phyloP scores from a whole-genome alignment of 2,797 vertebrate species.

The Myotis myotis region DNA sequence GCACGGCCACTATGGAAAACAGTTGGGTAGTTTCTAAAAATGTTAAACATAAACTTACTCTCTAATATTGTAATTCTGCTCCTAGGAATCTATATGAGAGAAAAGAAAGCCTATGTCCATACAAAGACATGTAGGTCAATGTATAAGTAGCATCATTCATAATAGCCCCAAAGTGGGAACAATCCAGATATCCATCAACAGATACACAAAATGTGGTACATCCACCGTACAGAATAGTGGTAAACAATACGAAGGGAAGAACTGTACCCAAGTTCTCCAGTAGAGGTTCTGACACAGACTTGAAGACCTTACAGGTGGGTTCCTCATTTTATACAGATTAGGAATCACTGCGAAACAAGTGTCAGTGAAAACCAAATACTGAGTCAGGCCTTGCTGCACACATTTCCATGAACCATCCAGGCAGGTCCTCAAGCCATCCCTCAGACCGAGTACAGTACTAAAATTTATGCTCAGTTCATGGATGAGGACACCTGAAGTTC shows the following conservation, averaged over 20 bases:
- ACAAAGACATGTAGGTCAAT: not conserved
- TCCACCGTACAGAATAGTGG: fast-evolving
- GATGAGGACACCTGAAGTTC: not conserved
- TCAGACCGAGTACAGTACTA: not conserved
- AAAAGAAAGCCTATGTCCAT: not conserved
- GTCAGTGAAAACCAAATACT: not conserved
- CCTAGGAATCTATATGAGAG: not conserved
- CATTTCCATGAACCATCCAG: not conserved
- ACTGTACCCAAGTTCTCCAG: not conserved
- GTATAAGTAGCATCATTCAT: not conserved
- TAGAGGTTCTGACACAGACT: not conserved
- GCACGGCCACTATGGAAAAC: not conserved
- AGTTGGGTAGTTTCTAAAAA: not conserved
- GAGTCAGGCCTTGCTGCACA: not conserved
- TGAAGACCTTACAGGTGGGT: not conserved
- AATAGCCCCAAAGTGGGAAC: not conserved
- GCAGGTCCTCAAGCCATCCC: not conserved
- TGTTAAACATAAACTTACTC: not conserved
- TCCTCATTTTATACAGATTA: not conserved
- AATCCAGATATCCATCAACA: not conserved
- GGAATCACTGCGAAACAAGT: not conserved
- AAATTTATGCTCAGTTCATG: not conserved
- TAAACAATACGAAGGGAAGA: not conserved
- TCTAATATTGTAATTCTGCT: not conserved
- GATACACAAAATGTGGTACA: not conserved